These are phyloP conservation scores for Leptopilina syphax DNA, from an alignment of 2,888 invertebrate species.

Conservation along the genomic window DNA sequence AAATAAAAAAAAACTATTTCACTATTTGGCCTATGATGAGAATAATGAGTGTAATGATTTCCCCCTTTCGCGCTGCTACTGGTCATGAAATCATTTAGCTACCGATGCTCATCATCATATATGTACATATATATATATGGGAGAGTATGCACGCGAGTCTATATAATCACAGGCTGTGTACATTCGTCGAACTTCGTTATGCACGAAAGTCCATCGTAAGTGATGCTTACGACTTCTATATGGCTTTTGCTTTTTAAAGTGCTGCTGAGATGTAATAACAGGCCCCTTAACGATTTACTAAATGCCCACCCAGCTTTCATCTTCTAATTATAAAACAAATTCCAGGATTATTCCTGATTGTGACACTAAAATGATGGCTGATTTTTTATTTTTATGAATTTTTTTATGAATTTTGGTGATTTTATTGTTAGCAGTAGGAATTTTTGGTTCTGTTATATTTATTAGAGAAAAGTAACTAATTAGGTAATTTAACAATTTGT, in stretches of 20 bases:
- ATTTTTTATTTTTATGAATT: not conserved
- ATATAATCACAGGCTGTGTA: slow-evolving; percentile 30
- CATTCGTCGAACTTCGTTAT: slow-evolving; percentile 39
- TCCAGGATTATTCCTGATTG: not conserved
- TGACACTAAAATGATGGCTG: not conserved
- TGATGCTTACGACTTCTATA: slow-evolving; percentile 6
- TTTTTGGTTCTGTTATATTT: no score
- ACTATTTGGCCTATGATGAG: slow-evolving; percentile 35
- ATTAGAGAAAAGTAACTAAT: no score
- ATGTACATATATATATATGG: not conserved
- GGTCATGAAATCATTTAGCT: slow-evolving; percentile 40
- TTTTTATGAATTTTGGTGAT: no score
- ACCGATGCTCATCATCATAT: slow-evolving; percentile 27
- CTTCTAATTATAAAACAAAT: slow-evolving; percentile 25
- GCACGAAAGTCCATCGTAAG: slow-evolving; percentile 34
- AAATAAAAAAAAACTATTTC: not conserved
- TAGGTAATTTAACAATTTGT: no score
- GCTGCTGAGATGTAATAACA: slow-evolving; percentile 30
- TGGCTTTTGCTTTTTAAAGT: slow-evolving; percentile 7
- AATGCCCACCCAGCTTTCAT: slow-evolving; percentile 36
- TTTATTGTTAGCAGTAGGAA: no score
- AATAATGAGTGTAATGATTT: slow-evolving; percentile 38
- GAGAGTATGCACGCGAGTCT: slow-evolving; percentile 20
- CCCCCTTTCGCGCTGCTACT: slow-evolving; percentile 37
- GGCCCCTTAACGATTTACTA: slow-evolving; percentile 29